A percentile compares a stretch with the other conserved stretches of the same genome.
Conservation (phyloP, 1,140 invertebrate genomes). For the Lucilia sericata region DNA sequence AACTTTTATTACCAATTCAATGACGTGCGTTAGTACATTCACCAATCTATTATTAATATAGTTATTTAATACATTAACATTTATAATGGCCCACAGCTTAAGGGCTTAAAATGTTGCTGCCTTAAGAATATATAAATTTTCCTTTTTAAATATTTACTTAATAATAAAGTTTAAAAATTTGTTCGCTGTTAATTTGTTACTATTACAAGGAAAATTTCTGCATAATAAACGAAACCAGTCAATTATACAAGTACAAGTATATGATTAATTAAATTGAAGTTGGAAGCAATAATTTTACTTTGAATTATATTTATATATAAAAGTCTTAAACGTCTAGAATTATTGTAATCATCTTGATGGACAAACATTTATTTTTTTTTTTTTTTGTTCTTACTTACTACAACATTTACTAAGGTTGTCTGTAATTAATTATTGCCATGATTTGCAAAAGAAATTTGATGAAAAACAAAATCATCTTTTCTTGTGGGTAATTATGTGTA, state of each 20-base stretch:
- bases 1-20: too few relatives aligned
- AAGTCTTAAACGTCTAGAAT: background rate
- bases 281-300: too few relatives aligned
- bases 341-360: background rate
- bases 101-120: background rate
- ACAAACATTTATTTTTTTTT: background rate
- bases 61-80: background rate
- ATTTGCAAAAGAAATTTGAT: background rate
- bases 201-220: background rate
- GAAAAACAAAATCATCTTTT: background rate
- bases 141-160: background rate
- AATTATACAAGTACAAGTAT: too few relatives aligned
- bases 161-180: background rate
- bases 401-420: background rate
- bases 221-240: too few relatives aligned
- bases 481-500: background rate
- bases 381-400: background rate
- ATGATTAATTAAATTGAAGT: too few relatives aligned
- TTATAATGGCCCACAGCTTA: background rate
- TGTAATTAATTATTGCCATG: background rate
- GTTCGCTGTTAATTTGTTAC: background rate
- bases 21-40: too few relatives aligned
- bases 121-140: background rate
- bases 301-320: too few relatives aligned
- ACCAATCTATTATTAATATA: background rate